Base-by-base conservation (phyloP, 2,797 vertebrate species). In the Dipus sagitta region DNA sequence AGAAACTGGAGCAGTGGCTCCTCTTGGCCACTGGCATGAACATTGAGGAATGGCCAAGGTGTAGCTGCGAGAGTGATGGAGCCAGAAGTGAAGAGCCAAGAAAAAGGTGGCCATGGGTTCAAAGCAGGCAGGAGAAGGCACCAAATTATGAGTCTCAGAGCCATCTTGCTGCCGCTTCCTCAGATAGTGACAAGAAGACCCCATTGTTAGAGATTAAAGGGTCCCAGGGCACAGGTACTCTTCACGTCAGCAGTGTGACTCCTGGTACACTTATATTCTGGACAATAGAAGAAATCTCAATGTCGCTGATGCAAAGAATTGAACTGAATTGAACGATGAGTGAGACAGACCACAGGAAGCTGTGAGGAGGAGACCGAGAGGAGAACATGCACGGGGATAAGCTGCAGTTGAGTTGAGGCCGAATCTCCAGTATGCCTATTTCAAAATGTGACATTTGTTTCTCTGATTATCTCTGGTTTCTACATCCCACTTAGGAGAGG, bases 401-500 rank as follows among this genome's bases (percentile, higher is more conserved):
- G 58, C 72, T 89, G 12, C 11, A 65, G 38, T 11, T 58, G 47
- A 85, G 24, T 34, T 28, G 82, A 87, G 47, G 26, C 28, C 75
- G 30, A 65, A 13, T 67, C 70, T 88, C 65, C 74, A 68, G 95
- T 42, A 70, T 38, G 32, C 42, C 30, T 62, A 78, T 64, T 78
- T 86, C 86, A 80, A 87, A 78, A 92, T 78, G 15, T n/a, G 28
- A n/a, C 21, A 17, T 23, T 58, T 78, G 34, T 87, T 47, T 47
- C 60, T 75, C 47, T 82, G 47, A 32, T 77, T 32, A 7, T 88
- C 68, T 90, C 67, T 78, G 34, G 28, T 83, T 62, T 60, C 38
- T 32, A 26, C 42, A 81, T 82, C 91, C 26, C 80, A 8, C 34
- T 80, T 86, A 85, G 34, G n/a, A 91, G 78, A 86, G 47, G 23